Conservation (phyloP, 2,888 invertebrate species). For the Orchesellides sinensis region DNA sequence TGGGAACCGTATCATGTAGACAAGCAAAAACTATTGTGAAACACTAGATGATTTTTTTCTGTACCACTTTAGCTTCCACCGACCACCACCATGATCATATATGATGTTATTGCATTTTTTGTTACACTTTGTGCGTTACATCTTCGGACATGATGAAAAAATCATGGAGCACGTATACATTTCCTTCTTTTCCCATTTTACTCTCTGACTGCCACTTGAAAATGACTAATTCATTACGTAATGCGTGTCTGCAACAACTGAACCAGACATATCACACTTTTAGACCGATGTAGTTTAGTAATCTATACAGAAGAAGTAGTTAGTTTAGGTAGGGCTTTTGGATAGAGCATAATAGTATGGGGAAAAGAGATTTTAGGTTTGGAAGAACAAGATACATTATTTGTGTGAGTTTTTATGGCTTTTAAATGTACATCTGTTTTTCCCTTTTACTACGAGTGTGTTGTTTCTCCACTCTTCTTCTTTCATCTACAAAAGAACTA, state of each 20-base stretch:
- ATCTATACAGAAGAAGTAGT: not conserved
- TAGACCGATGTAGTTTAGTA: too few relatives aligned
- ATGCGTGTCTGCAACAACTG: conserved; percentile 31
- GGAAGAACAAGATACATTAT: not conserved
- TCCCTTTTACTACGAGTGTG: too few relatives aligned
- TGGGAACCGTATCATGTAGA: not conserved
- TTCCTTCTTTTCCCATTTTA: not conserved
- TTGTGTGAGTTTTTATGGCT: not conserved
- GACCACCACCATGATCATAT: not conserved
- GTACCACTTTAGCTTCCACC: not conserved
- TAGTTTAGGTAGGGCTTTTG: too few relatives aligned
- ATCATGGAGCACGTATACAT: conserved; percentile 12
- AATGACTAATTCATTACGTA: conserved; percentile 40
- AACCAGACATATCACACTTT: not conserved
- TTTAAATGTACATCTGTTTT: conserved; percentile 13
- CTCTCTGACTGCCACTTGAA: conserved; percentile 21
- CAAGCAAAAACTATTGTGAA: too few relatives aligned
- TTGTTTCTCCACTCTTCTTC: too few relatives aligned
- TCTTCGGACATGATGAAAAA: conserved; percentile 33
- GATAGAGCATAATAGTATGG: not conserved
- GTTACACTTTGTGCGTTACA: conserved; percentile 8
- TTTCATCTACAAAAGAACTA: not conserved
- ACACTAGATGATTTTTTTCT: too few relatives aligned
- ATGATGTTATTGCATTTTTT: not conserved
- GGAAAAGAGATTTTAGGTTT: conserved; percentile 10